Percentiles rank a stretch among this genome's conserved stretches.
Conservation (phyloP, 2,113 vertebrate genomes). For the Pantherophis guttatus region DNA sequence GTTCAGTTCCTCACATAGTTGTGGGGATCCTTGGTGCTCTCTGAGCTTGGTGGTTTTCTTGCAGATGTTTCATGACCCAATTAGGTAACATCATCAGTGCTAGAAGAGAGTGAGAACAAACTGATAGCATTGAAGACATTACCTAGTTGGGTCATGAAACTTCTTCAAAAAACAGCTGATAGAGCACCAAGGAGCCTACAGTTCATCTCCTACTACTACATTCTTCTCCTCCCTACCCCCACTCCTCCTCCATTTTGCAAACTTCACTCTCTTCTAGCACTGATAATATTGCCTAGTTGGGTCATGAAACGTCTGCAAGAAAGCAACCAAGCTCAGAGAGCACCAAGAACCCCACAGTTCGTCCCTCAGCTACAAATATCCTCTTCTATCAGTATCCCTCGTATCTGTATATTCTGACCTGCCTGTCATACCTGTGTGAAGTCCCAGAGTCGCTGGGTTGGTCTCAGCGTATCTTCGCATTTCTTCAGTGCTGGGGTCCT, state of each 20-base stretch:
- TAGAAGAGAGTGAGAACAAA: neutral
- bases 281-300: neutral
- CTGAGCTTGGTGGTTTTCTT: neutral
- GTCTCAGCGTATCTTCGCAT: conserved; percentile 82
- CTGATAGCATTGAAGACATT: neutral
- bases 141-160: neutral
- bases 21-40: neutral
- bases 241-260: neutral
- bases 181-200: neutral
- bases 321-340: neutral
- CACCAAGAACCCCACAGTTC: neutral
- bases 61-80: neutral
- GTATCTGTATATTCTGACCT: neutral
- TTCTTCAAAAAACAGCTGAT: neutral
- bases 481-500: conserved; percentile 85
- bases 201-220: too few species aligned
- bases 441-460: conserved; percentile 91
- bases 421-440: conserved; percentile 85
- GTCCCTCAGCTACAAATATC: neutral
- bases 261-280: neutral
- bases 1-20: neutral
- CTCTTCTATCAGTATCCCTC: neutral
- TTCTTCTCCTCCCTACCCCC: neutral
- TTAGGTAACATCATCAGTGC: too few species aligned
- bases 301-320: neutral